Evolutionary conservation across 2,888 invertebrate species (phyloP), one percentile per base, ranked within the genome.

Genomic region (Drosophila setosimentum): DNA sequence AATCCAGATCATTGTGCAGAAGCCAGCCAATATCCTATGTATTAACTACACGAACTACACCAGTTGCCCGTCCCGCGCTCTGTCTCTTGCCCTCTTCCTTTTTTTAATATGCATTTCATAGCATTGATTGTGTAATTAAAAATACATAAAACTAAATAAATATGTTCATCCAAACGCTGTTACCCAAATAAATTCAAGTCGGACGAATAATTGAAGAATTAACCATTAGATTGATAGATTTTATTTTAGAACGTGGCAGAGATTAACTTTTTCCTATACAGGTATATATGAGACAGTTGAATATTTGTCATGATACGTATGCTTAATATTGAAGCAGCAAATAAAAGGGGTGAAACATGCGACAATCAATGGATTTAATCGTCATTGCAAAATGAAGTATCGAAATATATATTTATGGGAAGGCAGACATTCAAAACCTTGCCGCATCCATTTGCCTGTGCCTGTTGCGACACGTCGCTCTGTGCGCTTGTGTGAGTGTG

Each of bases 1-100:
- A 76, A 66, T 69, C 70, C 75, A 32, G 16, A 13, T 27, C 21
- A 42, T 62, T 45, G 53, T 27, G 42, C 50, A 29, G 78, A 78
- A 78, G 78, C 73, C 78, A 64, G 62, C 35, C 55, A 78, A 76
- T 59, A 48, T 69, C 53, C 62, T 35, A 50, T 21, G 69, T 78
- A 78, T 74, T 78, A 74, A 63, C 66, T 66, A 71, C 73, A 70
- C 55, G 2, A 59, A 66, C n/a, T n/a, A 50, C 48, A 3, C 33
- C 45, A 35, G 6, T 16, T 21, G 18, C 16, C 30, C 24, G 32
- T 24, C 2, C 40, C 40, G 18, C 16, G 3, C n/a, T 33, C 48
- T 27, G 11, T 40, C 21, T n/a, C 6, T 3, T 2, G 30, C 61
- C 32, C 27, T 48, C 16, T 45, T 42, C 49, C 16, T 32, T n/a